These are phyloP conservation scores for Byasa hedistus DNA, from an alignment of 2,888 invertebrate species.

Conservation along the genomic window DNA sequence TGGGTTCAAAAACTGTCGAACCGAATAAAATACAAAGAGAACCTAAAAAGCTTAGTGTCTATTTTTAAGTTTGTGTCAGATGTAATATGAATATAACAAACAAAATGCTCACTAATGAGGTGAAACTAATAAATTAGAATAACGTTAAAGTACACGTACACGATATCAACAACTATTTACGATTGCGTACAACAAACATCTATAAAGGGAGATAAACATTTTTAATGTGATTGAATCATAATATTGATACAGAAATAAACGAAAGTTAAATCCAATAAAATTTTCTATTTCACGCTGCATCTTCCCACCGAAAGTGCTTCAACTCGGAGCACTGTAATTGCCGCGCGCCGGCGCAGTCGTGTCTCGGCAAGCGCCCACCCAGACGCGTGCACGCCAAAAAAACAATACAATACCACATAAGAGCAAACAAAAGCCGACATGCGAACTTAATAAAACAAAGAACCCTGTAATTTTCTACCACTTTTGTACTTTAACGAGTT, in stretches of 20 bases:
- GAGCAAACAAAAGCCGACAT: constrained; percentile 75
- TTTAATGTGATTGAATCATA: background rate
- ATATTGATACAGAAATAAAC: background rate
- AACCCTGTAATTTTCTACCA: constrained; percentile 70
- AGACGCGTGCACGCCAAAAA: constrained; percentile 62
- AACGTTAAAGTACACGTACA: too few relatives aligned
- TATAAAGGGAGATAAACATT: background rate
- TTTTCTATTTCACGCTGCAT: constrained; percentile 59
- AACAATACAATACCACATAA: constrained; percentile 67
- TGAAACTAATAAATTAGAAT: too few relatives aligned
- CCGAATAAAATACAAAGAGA: too few relatives aligned
- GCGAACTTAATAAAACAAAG: constrained; percentile 77
- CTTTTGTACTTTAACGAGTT: constrained; percentile 78
- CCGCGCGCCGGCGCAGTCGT: constrained; percentile 64
- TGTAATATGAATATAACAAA: too few relatives aligned
- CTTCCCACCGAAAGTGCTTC: constrained; percentile 58
- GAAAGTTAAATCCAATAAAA: constrained; percentile 50
- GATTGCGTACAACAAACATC: too few relatives aligned
- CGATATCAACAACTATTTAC: too few relatives aligned
- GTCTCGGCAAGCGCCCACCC: constrained; percentile 75
- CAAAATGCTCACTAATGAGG: too few relatives aligned
- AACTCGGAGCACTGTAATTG: constrained; percentile 64
- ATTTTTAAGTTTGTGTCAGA: too few relatives aligned
- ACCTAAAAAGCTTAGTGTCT: too few relatives aligned
- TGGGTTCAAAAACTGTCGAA: too few relatives aligned